Evolutionary conservation across 2,888 invertebrate genomes (phyloP), one percentile per base, ranked within the genome.

Genomic region (Mesorhabditis spiculigera): DNA sequence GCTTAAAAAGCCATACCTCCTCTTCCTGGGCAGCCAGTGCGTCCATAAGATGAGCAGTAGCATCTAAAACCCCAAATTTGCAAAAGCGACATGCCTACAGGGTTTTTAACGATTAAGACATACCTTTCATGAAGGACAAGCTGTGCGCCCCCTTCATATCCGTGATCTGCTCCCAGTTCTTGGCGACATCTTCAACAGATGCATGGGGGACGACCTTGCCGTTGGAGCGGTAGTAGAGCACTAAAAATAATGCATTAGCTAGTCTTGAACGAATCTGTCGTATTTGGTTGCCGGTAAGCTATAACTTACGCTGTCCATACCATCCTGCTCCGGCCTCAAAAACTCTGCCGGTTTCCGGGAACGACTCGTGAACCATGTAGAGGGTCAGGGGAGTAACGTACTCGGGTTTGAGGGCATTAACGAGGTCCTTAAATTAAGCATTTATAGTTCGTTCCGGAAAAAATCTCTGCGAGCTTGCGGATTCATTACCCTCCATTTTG

Each of bases 281-380:
- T 28, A 28, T 3, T 28, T 28, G 1, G 28, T 28, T 28, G 28
- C 28, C 28, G 28, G 28, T 28, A 28, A 28, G 0, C 42, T 5
- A 13, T 45, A 63, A 78, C 87, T 79, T 73, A 89, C 88, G 82
- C 82, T 88, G 87, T 67, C 87, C 88, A 62, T 88, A 86, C 88
- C 88, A 89, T 62, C 89, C 89, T 45, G 88, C 89, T 44, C 88
- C 89, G 58, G 87, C 87, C 82, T 89, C 89, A 82, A 87, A 89
- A 44, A 89, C 77, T 4, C 86, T 85, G 10, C 89, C 89, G 80
- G 90, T 92, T 71, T 94, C 95, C 5, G 90, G 86, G 87, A 94
- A 95, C 6, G 91, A 90, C 82, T 96, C 95, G 86, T 97, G 96
- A 75, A 92, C 93, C 86, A 98, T 89, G 90, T 92, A 95, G 0